Conservation (phyloP, 1,140 invertebrate genomes). For the Matsumurasca onukii region DNA sequence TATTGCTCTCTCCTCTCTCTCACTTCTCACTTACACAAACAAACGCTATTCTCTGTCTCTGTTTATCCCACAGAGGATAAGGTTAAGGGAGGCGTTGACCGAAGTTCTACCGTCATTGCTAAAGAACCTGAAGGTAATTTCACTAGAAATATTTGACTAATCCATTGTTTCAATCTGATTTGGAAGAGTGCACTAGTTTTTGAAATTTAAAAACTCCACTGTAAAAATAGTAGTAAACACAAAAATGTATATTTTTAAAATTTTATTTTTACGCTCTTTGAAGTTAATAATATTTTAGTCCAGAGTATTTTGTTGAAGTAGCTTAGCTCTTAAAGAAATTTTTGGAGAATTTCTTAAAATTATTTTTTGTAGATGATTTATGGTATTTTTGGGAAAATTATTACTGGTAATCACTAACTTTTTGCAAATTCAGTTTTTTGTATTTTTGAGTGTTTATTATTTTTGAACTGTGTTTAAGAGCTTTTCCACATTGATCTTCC, state of each 20-base stretch:
- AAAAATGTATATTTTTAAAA: background rate
- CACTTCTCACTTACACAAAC: constrained; percentile 25
- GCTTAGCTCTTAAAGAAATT: background rate
- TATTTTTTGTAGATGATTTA: no score
- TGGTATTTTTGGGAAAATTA: no score
- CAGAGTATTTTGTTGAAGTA: background rate
- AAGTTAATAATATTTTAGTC: background rate
- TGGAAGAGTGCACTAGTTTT: background rate
- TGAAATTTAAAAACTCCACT: background rate
- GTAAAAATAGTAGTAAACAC: no score
- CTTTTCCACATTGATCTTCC: no score
- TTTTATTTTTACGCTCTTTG: background rate
- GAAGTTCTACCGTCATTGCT: constrained; percentile 90
- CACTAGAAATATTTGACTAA: constrained; percentile 20
- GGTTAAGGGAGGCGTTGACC: constrained; percentile 81
- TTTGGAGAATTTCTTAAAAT: background rate
- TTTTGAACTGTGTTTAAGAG: no score
- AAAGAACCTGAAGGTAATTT: constrained; percentile 87
- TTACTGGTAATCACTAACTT: no score
- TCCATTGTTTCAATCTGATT: background rate
- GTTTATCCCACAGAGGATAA: constrained; percentile 67
- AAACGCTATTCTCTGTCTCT: constrained; percentile 33
- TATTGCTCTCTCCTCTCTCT: constrained; percentile 19
- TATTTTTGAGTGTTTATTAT: no score
- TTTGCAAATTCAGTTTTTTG: no score